A percentile compares a stretch with the other conserved stretches of the same genome.
These are phyloP conservation scores for Taxidea taxus DNA, from an alignment of 2,113 vertebrate genomes.

Conservation along the genomic window DNA sequence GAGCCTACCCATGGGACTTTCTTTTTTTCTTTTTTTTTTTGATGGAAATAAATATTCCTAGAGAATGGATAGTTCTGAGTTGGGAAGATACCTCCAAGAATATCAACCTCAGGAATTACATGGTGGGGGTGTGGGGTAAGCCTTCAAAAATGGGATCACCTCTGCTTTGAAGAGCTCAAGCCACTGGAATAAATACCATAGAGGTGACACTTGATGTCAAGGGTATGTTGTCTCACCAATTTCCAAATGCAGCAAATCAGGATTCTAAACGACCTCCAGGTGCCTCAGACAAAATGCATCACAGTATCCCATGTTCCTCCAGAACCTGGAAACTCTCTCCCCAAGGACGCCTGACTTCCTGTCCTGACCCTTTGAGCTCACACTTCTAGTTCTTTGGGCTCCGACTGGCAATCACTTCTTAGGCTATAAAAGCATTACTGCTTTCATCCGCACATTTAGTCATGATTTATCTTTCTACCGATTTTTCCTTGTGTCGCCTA, in stretches of 20 bases:
- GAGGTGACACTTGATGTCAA: neutral
- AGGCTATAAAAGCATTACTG: neutral
- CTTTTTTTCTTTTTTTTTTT: neutral
- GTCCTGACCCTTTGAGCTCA: neutral
- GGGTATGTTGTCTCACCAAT: neutral
- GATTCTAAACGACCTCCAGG: neutral
- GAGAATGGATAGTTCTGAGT: neutral
- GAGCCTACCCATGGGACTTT: neutral
- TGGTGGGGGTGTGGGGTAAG: too few species aligned
- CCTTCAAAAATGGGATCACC: neutral
- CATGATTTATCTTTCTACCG: neutral
- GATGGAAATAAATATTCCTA: neutral
- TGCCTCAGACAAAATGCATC: neutral
- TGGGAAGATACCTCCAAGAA: neutral
- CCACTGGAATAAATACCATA: neutral
- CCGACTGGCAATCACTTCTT: neutral
- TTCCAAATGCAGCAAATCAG: neutral
- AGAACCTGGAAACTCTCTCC: neutral
- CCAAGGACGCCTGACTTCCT: neutral
- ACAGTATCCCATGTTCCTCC: rapidly evolving
- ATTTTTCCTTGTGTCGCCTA: neutral
- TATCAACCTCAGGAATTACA: neutral
- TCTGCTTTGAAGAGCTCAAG: neutral
- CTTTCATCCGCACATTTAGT: neutral
- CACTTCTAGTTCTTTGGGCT: neutral